phyloP scores from a whole-genome alignment of 2,113 vertebrate species.

The Fregetta grallaria region DNA sequence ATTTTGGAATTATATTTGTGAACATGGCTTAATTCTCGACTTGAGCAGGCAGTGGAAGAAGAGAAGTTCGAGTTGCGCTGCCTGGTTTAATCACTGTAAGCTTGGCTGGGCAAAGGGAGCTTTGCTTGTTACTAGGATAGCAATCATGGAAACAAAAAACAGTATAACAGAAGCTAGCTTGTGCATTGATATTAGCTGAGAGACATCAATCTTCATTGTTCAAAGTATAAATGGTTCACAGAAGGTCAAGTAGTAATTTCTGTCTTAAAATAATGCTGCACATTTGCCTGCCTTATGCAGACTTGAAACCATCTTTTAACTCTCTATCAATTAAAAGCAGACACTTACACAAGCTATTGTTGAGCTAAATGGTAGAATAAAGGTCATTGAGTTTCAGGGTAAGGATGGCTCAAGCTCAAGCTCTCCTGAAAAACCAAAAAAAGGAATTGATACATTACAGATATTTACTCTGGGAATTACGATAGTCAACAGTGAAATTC shows the following conservation, averaged over 20 bases:
- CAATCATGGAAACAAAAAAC: not conserved
- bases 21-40: not conserved
- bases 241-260: constrained; percentile 22
- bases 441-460: not conserved
- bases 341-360: not conserved
- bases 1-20: not conserved
- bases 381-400: not conserved
- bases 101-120: not conserved
- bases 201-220: not conserved
- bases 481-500: not conserved
- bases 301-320: not conserved
- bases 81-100: not conserved
- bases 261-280: not conserved
- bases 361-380: not conserved
- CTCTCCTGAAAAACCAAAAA: not conserved
- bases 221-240: not conserved
- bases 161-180: not conserved
- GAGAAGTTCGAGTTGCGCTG: not conserved
- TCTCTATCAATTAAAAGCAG: not conserved
- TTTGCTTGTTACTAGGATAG: not conserved
- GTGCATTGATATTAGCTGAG: not conserved
- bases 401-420: not conserved
- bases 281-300: constrained; percentile 3
- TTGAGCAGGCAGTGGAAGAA: not conserved
- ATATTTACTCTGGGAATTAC: not conserved